phyloP scores from a whole-genome alignment of 1,140 invertebrate species.

The Steinernema khuongi region DNA sequence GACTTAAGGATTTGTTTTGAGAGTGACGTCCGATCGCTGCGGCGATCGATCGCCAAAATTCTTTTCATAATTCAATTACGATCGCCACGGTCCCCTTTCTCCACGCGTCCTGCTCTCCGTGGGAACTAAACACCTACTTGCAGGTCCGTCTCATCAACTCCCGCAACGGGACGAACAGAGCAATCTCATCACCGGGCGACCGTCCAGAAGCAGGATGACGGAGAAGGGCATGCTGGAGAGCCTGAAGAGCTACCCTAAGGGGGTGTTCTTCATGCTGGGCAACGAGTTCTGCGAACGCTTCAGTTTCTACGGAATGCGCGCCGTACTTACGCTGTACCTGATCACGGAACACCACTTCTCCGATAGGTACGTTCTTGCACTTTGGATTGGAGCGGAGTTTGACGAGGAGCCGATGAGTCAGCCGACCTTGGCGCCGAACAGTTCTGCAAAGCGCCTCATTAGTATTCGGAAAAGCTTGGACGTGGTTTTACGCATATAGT shows the following conservation, averaged over 20 bases:
- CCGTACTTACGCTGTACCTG: conserved; percentile 54
- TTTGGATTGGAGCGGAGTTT: too few relatives aligned
- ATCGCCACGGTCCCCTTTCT: too few relatives aligned
- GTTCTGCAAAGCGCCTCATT: too few relatives aligned
- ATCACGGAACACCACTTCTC: conserved; percentile 45
- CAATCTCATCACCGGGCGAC: not conserved
- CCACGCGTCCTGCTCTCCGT: too few relatives aligned
- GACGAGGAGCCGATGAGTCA: too few relatives aligned
- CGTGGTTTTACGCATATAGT: too few relatives aligned
- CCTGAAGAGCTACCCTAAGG: conserved; percentile 65
- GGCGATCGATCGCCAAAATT: too few relatives aligned
- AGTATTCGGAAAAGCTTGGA: too few relatives aligned
- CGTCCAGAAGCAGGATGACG: conserved; percentile 21
- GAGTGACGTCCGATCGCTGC: too few relatives aligned
- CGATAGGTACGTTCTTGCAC: conserved; percentile 67
- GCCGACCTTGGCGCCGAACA: too few relatives aligned
- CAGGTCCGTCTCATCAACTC: not conserved
- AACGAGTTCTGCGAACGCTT: conserved; percentile 96
- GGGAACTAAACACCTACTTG: not conserved
- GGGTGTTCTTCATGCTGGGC: conserved; percentile 85
- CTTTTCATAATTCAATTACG: too few relatives aligned
- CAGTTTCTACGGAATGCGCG: conserved; percentile 85
- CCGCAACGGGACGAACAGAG: not conserved
- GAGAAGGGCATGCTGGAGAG: conserved; percentile 30
- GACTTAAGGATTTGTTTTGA: too few relatives aligned